Evolutionary conservation across 2,888 invertebrate genomes (phyloP).

Genomic region (Apodemia duryi): DNA sequence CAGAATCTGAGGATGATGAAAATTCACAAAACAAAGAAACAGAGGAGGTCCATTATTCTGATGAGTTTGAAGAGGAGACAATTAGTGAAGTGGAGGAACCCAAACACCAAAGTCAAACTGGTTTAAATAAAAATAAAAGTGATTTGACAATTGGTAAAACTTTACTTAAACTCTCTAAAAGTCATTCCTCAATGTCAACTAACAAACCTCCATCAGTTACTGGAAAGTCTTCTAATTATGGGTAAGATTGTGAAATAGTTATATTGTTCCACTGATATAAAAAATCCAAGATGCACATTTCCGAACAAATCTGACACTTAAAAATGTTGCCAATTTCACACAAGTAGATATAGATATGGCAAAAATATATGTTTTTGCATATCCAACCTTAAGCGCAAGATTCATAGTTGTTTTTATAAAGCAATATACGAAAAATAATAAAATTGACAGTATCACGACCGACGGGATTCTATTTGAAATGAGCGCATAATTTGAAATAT

Average conservation of each 20-base stretch:
- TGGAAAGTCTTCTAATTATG: conserved; percentile 56
- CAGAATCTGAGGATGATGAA: conserved; percentile 32
- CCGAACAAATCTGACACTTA: too few species aligned
- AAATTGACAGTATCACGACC: too few species aligned
- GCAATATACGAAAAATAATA: too few species aligned
- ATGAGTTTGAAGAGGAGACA: conserved; percentile 68
- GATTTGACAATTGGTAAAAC: conserved; percentile 35
- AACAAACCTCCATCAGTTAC: conserved; percentile 49
- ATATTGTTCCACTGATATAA: neutral
- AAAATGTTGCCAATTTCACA: too few species aligned
- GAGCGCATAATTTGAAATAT: too few species aligned
- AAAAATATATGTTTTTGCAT: too few species aligned
- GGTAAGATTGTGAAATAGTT: conserved; percentile 39
- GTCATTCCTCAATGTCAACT: conserved; percentile 49
- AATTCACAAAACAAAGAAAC: conserved; percentile 2
- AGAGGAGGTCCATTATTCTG: conserved; percentile 64
- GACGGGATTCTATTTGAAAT: too few species aligned
- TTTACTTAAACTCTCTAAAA: conserved; percentile 52
- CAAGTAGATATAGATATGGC: too few species aligned
- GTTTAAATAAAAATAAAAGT: conserved; percentile 34
- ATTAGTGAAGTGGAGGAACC: conserved; percentile 50
- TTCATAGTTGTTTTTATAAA: too few species aligned
- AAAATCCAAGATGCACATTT: too few species aligned
- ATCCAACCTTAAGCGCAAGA: too few species aligned
- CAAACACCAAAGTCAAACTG: conserved; percentile 39